Evolutionary conservation across 2,113 vertebrate species (phyloP).

Genomic region (Trichomycterus rosablanca): DNA sequence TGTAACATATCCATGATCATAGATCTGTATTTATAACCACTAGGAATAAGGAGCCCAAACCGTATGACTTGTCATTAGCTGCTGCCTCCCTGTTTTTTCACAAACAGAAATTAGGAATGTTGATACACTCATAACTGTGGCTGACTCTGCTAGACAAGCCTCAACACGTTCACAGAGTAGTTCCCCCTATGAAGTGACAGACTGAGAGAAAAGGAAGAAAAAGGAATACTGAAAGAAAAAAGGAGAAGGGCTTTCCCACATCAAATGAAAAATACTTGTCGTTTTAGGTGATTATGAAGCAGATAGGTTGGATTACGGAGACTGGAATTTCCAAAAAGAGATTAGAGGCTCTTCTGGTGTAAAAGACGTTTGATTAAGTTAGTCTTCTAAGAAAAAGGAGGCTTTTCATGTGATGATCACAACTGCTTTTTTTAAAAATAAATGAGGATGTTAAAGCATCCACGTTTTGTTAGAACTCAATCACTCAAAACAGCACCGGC

Average conservation of each 20-base stretch:
- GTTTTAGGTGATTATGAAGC: slow-evolving; percentile 69
- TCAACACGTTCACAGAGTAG: slow-evolving; percentile 57
- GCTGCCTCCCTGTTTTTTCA: slow-evolving; percentile 65
- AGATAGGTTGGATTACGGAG: slow-evolving; percentile 67
- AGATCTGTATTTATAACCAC: not conserved
- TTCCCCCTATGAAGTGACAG: slow-evolving; percentile 44
- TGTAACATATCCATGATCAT: not conserved
- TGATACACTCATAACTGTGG: slow-evolving; percentile 70
- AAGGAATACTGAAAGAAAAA: slow-evolving; percentile 46
- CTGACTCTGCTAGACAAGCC: slow-evolving; percentile 63
- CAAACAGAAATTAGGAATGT: slow-evolving; percentile 71
- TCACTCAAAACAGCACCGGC: slow-evolving; percentile 12
- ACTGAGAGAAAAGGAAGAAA: slow-evolving; percentile 55
- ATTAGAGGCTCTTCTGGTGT: slow-evolving; percentile 52
- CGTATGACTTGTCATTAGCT: slow-evolving; percentile 50
- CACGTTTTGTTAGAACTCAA: slow-evolving; percentile 20
- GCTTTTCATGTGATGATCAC: slow-evolving; percentile 33
- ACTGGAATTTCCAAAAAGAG: slow-evolving; percentile 70
- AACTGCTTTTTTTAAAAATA: slow-evolving; percentile 33
- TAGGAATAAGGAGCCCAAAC: slow-evolving; percentile 8
- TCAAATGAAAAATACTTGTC: slow-evolving; percentile 67
- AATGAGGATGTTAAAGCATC: slow-evolving; percentile 31
- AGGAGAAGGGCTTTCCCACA: slow-evolving; percentile 70
- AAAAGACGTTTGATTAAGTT: slow-evolving; percentile 55
- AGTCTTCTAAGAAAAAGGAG: slow-evolving; percentile 21